Base-by-base conservation (phyloP, 2,888 invertebrate genomes). In the Stenodema calcarata region DNA sequence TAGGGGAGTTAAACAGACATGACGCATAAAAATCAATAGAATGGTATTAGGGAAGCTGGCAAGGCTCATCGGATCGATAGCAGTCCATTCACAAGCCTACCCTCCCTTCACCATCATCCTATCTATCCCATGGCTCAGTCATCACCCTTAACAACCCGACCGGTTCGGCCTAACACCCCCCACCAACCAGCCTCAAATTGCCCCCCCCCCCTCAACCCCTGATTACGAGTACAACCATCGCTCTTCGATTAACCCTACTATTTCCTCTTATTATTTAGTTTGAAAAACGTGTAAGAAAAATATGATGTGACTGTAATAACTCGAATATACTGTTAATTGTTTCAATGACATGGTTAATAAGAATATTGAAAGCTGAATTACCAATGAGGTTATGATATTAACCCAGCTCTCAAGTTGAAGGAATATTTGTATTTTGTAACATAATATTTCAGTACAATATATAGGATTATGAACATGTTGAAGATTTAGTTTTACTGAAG, bases 21-120 rank as follows among this genome's bases (percentile, higher is more conserved):
- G 84, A 84, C 84, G 84, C 84, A 84, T 84, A 44, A 84, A 84
- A 84, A 84, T 84, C 84, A 84, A 84, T 84, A 84, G 30, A n/a
- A 18, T 27, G 54, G 50, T 16, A 30, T 80, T 16, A 80, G 80
- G 54, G 28, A 80, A 80, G 80, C 54, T 80, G 80, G 80, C 80
- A 54, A 16, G 28, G 54, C 54, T 80, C 30, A 23, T 0, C 42
- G 47, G 75, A 73, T 84, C 84, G 84, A 84, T 84, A 84, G 27
- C 9, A 42, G 73, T 27, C 75, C 84, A 84, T 84, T 84, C 84
- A 84, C 84, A 84, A 84, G 16, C 54, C 18, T 23, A 73, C 44
- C 70, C 75, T 16, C 23, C 84, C 83, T 16, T 42, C 28, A 6
- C 6, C 70, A 7, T 47, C 75, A 73, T 12, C n/a, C 41, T 81